A percentile compares a stretch with the other conserved stretches of the same genome.
phyloP scores from a whole-genome alignment of 2,888 invertebrate species.

The Tetranychus truncatus region DNA sequence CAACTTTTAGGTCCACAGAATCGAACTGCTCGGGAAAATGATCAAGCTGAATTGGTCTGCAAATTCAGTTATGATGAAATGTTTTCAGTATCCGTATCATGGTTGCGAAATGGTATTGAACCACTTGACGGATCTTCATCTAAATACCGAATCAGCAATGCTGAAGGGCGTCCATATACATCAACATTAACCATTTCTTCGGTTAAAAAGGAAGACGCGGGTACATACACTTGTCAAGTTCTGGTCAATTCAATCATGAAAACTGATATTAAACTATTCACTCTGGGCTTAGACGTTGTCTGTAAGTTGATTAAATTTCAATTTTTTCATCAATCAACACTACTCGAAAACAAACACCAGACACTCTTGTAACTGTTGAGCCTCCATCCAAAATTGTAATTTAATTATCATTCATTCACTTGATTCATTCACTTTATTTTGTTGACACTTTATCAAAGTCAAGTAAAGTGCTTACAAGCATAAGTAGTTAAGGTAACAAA shows the following conservation, averaged over 20 bases:
- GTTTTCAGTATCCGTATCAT: background rate
- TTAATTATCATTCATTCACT: no score
- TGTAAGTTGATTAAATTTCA: background rate
- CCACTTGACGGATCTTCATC: background rate
- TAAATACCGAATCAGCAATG: background rate
- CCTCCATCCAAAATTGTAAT: no score
- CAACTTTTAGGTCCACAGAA: background rate
- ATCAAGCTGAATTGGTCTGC: background rate
- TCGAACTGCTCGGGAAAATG: background rate
- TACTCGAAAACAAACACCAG: no score
- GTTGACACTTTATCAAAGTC: no score
- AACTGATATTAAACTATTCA: background rate
- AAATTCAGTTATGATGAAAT: background rate
- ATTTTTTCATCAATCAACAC: no score
- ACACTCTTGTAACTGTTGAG: no score
- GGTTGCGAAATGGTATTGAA: background rate
- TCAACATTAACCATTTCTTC: background rate
- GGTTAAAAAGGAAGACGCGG: slow-evolving; percentile 8
- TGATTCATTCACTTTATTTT: no score
- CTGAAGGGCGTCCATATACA: background rate
- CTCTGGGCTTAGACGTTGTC: background rate
- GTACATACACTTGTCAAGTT: slow-evolving; percentile 4
- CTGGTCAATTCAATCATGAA: background rate
- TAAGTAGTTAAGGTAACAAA: no score
- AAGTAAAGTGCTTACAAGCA: no score